Base-by-base conservation (phyloP, 2,113 vertebrate species). In the Tachuris rubrigastra region DNA sequence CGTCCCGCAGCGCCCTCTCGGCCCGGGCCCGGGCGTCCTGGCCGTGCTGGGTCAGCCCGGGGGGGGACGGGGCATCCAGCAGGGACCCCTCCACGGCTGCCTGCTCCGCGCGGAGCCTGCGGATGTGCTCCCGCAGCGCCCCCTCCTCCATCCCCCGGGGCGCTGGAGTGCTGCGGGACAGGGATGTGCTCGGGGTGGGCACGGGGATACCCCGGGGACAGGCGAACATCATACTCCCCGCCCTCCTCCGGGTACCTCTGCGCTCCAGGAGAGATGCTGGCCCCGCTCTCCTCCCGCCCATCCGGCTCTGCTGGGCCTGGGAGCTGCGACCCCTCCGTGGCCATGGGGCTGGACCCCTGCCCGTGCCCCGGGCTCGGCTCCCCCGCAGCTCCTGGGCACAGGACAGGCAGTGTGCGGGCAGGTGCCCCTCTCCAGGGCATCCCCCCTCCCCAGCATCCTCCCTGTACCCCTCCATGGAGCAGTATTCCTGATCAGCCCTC, bases 81-180 rank as follows among this genome's bases (percentile, higher is more conserved):
- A 98, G 97, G 2, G 98, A 98, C 7, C 97, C 93, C 92, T 98
- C 97, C 94, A 99, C 90, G 3, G 98, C 97, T 11, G 98, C 98
- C 44, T 98, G 96, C 68, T 98, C 97, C 5, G 73, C 94, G 24
- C 97, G 98, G 80, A 99, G 97, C n/a, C 41, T 87, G 78, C 77
- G 78, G 23, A 99, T 97, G n/a, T 96, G 96, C 69, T 97, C 96
- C 5, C 78, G 95, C 47, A 99, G 97, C 76, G 81, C 91, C 18
- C 93, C 87, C 92, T 98, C 98, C 88, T 98, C 96, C 30, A 95
- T 93, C 16, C 72, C 50, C 0, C 1, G 82, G 74, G 68, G 88
- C 50, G 39, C 92, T 22, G 76, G 55, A 2, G 33, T 8, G n/a
- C 97, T 98, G 50, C 0, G 3, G 56, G 30, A n/a, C 0, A 2